Evolutionary conservation across 2,797 vertebrate species (phyloP), one percentile per base, ranked within the genome.

Genomic region (Sternarchorhynchus goeldii): DNA sequence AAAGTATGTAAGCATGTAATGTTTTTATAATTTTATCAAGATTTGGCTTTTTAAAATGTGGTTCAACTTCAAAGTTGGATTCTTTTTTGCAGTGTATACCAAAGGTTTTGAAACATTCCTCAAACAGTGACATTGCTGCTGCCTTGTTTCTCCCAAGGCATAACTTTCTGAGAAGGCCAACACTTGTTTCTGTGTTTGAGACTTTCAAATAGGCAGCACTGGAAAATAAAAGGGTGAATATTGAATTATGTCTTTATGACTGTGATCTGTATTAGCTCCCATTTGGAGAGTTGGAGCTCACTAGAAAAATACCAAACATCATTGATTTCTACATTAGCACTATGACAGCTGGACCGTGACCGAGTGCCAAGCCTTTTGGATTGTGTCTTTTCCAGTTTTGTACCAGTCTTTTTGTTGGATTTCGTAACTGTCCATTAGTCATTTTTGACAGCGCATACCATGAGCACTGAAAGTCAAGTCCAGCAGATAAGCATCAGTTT

Each of bases 151-250:
- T 65, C 50, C 32, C 2, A 7, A 73, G 58, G 41, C 67, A 29
- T 58, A 64, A 25, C 31, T 75, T 70, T 39, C 6, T 59, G 34
- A 53, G 10, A 57, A 60, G 29, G 77, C 53, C 63, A 79, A 80
- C 17, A 69, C 60, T 64, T 75, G 25, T 65, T 32, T 58, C 21
- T 70, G 68, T 45, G 68, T 70, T 16, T 21, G 18, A 4, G 16
- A 69, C 21, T 50, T 86, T 88, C 85, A 88, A 88, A 82, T 80
- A 86, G 83, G 83, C 86, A 82, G 55, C 39, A 60, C 73, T 10
- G 20, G 73, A 85, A 81, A 87, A 84, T 85, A 88, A 88, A 84
- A 82, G 84, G 76, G 78, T 69, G 39, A 75, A 80, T 18, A 84
- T 87, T 84, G 85, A 77, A 83, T 81, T 83, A 89, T 87, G 82